Evolutionary conservation across 1,140 invertebrate species (phyloP).

Genomic region (Grapholita molesta): DNA sequence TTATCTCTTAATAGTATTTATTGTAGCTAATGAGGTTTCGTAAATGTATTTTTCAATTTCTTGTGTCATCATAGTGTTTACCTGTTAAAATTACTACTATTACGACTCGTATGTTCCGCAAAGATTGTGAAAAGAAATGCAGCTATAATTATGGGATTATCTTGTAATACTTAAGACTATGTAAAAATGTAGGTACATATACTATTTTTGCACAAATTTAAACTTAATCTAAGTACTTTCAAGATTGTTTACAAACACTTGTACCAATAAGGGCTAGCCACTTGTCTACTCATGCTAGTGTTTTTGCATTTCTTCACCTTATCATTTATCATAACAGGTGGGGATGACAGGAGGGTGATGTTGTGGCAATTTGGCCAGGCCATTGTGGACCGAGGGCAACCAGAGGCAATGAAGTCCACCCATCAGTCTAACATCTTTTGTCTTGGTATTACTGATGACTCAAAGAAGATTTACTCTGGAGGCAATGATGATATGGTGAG

Average conservation of each 20-base stretch:
- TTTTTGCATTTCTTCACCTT: conserved; percentile 14
- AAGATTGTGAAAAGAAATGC: no score
- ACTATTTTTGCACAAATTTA: no score
- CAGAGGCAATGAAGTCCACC: conserved; percentile 86
- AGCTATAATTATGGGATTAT: no score
- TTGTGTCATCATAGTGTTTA: no score
- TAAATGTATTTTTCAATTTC: no score
- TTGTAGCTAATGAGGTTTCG: not conserved
- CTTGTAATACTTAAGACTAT: no score
- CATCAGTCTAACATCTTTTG: conserved; percentile 97
- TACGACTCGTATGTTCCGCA: no score
- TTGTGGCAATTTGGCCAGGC: conserved; percentile 92
- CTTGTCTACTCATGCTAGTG: not conserved
- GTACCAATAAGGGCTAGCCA: not conserved
- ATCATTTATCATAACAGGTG: conserved; percentile 79
- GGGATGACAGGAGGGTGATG: conserved; percentile 94
- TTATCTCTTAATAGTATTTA: not conserved
- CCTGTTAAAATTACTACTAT: no score
- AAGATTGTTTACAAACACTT: not conserved
- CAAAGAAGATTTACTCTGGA: conserved; percentile 92
- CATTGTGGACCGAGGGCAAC: conserved; percentile 81
- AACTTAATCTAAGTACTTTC: not conserved
- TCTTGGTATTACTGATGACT: conserved; percentile 89
- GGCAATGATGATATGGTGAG: conserved; percentile 96
- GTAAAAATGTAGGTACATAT: no score